Conservation (phyloP, 2,888 invertebrate genomes). For the Pollenia angustigena region DNA sequence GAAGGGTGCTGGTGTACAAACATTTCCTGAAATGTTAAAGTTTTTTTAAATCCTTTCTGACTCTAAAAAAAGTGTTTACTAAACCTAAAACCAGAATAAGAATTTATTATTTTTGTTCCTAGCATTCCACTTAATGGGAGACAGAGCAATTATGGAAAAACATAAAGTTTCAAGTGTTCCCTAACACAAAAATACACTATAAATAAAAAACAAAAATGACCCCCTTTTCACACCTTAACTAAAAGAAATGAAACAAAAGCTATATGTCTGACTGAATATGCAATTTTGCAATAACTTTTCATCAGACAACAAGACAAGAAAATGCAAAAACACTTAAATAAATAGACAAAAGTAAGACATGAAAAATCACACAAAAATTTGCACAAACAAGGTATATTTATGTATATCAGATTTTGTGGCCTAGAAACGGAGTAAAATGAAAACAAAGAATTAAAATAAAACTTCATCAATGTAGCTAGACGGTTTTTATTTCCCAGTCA, state of each 20-base stretch:
- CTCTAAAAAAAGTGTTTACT: not conserved
- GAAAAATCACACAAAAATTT: not conserved
- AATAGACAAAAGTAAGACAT: conserved; percentile 57
- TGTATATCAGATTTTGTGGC: conserved; percentile 37
- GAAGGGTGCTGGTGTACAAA: no score
- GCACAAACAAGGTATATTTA: not conserved
- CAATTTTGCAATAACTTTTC: conserved; percentile 67
- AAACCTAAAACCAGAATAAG: no score
- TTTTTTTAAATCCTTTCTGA: not conserved
- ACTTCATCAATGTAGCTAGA: conserved; percentile 5
- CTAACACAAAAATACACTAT: not conserved
- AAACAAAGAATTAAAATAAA: not conserved
- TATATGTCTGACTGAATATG: conserved; percentile 51
- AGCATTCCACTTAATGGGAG: not conserved
- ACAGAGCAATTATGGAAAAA: not conserved
- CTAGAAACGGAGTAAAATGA: not conserved
- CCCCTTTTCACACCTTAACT: not conserved
- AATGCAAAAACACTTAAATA: conserved; percentile 61
- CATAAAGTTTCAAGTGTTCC: conserved; percentile 16
- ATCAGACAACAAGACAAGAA: conserved; percentile 60
- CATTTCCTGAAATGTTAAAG: no score
- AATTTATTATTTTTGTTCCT: not conserved
- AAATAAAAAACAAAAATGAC: not conserved
- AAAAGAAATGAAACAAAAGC: conserved; percentile 25
- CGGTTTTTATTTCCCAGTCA: not conserved